Base-by-base conservation (phyloP, 2,888 invertebrate species). In the Apotomis turbidana region DNA sequence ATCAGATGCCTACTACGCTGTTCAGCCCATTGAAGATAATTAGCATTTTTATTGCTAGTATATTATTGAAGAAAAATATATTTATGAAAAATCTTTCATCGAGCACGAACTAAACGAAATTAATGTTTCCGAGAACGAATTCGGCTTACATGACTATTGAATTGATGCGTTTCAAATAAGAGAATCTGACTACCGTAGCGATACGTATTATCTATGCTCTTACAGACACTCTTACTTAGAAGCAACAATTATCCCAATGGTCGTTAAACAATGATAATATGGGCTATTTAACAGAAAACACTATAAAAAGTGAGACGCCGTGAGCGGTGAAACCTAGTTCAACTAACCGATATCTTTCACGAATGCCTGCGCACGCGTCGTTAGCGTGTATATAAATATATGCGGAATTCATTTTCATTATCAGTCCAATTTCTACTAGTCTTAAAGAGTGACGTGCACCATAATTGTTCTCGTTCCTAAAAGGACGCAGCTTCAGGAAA, bases 361-460 rank as follows among this genome's bases (percentile, higher is more conserved):
- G 90, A 91, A 90, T 93, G 91, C 91, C 86, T 92, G 90, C 84
- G 83, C 87, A 89, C 87, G 78, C 79, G 73, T 74, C 82, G 77
- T 81, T 89, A 79, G 91, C 93, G 90, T 93, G 92, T 85, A 80
- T 93, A 93, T 93, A 93, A 93, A 93, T 93, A 85, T 90, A 93
- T 90, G 90, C 90, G 92, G 92, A 90, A 93, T 93, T 93, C 91
- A 89, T 85, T 93, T 93, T 93, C 93, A 93, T 91, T 93, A 90
- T 86, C 87, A 93, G 91, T 93, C 79, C 83, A 85, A 88, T 89
- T 89, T 90, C 86, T 82, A 86, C 83, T 83, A 83, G 86, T 89
- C 88, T 76, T 80, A 83, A 81, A 85, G 86, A 85, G 91, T 91
- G 89, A 90, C 91, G 92, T 89, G 84, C 76, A 68, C 70, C 41